Base-by-base conservation (phyloP, 2,888 invertebrate species). In the Xestia ashworthii region DNA sequence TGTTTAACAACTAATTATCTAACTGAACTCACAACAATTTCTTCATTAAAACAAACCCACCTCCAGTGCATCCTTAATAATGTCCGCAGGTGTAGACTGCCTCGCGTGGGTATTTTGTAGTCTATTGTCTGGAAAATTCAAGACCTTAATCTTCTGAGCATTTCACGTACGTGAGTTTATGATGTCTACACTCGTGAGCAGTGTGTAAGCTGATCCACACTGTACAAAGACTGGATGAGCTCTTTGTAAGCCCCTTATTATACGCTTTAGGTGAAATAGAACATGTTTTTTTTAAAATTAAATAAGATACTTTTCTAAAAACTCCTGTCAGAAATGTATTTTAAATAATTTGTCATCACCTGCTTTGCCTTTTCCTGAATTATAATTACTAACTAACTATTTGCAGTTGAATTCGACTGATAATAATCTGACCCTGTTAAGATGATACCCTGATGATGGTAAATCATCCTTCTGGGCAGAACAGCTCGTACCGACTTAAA, bases 101-200 rank as follows among this genome's bases (percentile, higher is more conserved):
- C 55, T 46, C 76, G 76, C 75, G 80, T 79, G 82, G 80, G 82
- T 81, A 82, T 84, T 84, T 83, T 84, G 77, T 81, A 83, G 80
- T 86, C 84, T 86, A 90, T 89, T 88, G 89, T 88, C 86, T 87
- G 87, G 89, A 89, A 90, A 89, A 88, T 90, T 88, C 87, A 85
- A 90, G 82, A 88, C 81, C 84, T 87, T 88, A 88, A 90, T 91
- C 89, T 89, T 87, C 78, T 82, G 76, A 85, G 83, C 80, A 90
- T 87, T 88, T 87, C 84, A 87, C 82, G 84, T 86, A 83, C 71
- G 69, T 84, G 78, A 84, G 82, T 85, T 85, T 83, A 86, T 88
- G 75, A 88, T 87, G 82, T 88, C 83, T 85, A 82, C 81, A 80
- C 74, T 85, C 80, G 65, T 80, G 82, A 85, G 82, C 74, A 70